Percentiles rank a stretch among this genome's conserved stretches.
Evolutionary conservation across 2,113 vertebrate genomes (phyloP).

Genomic region (Cinclus cinclus): DNA sequence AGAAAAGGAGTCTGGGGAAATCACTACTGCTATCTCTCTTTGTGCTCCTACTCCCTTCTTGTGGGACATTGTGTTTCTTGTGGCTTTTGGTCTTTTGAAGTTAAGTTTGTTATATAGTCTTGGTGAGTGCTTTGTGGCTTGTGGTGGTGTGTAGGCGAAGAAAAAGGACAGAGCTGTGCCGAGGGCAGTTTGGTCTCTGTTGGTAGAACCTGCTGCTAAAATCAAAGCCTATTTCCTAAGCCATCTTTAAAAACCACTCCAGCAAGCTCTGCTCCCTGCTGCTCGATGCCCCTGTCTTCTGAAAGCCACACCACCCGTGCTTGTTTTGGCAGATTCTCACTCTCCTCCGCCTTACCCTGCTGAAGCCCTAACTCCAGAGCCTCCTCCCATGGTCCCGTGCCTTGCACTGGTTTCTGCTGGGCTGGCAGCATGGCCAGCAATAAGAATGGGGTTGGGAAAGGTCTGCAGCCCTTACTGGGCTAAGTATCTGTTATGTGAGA

Average conservation of each 20-base stretch:
- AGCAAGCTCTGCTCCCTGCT: constrained; percentile 46
- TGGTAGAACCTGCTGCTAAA: constrained; percentile 52
- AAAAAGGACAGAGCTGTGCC: constrained; percentile 32
- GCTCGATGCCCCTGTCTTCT: background rate
- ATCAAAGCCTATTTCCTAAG: constrained; percentile 59
- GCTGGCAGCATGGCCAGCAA: background rate
- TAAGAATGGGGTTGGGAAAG: background rate
- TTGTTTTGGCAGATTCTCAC: background rate
- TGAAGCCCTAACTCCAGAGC: background rate
- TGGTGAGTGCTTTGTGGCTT: constrained; percentile 55
- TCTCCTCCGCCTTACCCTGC: background rate
- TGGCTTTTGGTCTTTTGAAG: constrained; percentile 64
- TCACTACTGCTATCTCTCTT: background rate
- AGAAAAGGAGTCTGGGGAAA: constrained; percentile 2
- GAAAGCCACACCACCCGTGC: constrained; percentile 24
- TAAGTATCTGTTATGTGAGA: background rate
- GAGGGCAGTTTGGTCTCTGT: constrained; percentile 49
- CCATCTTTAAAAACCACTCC: constrained; percentile 36
- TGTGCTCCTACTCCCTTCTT: constrained; percentile 31
- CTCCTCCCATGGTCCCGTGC: background rate
- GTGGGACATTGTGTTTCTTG: constrained; percentile 20
- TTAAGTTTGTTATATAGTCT: constrained; percentile 30
- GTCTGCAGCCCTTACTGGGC: background rate
- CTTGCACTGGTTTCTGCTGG: background rate
- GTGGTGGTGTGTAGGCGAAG: constrained; percentile 40